Evolutionary conservation across 1,140 invertebrate genomes (phyloP).

Genomic region (Achroia grisella): DNA sequence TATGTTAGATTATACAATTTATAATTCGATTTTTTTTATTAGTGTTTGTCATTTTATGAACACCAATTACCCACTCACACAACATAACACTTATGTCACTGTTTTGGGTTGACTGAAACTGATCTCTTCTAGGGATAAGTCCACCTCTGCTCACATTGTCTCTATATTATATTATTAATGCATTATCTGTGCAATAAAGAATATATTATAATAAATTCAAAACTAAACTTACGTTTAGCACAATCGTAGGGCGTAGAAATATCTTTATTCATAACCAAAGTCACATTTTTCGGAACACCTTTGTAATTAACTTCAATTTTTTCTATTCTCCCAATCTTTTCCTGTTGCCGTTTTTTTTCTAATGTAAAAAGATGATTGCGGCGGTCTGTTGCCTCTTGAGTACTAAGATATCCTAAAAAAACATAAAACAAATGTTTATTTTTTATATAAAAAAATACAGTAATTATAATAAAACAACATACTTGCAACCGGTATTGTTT

Average conservation of each 20-base stretch:
- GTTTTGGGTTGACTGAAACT: too few species aligned
- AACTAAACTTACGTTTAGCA: slow-evolving; percentile 83
- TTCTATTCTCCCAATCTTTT: slow-evolving; percentile 86
- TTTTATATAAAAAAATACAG: not conserved
- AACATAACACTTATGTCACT: too few species aligned
- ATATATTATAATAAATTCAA: too few species aligned
- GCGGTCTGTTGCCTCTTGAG: slow-evolving; percentile 58
- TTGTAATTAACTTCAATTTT: slow-evolving; percentile 92
- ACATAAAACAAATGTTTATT: not conserved
- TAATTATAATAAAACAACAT: not conserved
- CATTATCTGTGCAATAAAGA: too few species aligned
- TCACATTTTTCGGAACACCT: slow-evolving; percentile 82
- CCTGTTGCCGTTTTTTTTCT: slow-evolving; percentile 83
- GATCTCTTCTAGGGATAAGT: too few species aligned
- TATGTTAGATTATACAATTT: too few species aligned
- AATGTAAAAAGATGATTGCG: slow-evolving; percentile 84
- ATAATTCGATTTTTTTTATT: too few species aligned
- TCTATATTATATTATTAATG: not conserved
- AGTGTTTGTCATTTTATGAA: too few species aligned
- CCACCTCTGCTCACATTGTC: too few species aligned
- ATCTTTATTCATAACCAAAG: slow-evolving; percentile 92
- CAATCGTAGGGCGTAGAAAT: slow-evolving; percentile 95
- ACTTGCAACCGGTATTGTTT: slow-evolving; percentile 12
- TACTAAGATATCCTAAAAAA: slow-evolving; percentile 58
- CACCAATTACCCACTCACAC: too few species aligned